Conservation (phyloP, 2,113 vertebrate genomes). For the Trichechus manatus region DNA sequence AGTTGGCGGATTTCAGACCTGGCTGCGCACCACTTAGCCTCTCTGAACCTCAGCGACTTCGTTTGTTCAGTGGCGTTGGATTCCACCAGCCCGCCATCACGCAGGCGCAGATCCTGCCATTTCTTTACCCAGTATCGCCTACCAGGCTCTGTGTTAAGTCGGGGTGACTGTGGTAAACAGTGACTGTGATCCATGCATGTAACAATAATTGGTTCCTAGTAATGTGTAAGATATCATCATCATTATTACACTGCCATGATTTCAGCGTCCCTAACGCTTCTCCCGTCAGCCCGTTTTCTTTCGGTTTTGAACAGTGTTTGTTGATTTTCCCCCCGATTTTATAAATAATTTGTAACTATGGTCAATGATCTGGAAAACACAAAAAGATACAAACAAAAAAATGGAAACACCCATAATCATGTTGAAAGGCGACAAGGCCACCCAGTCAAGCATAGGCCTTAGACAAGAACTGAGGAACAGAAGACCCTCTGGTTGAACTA, state of each 20-base stretch:
- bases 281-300: constrained; percentile 19
- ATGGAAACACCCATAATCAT: not conserved
- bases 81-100: constrained; percentile 19
- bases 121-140: not conserved
- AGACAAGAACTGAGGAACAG: not conserved
- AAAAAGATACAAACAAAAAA: not conserved
- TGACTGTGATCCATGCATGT: not conserved
- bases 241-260: not conserved
- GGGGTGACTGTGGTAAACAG: not conserved
- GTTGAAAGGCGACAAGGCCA: not conserved
- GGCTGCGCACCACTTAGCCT: not conserved
- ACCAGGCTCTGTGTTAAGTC: not conserved
- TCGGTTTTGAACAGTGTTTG: constrained; percentile 23
- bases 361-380: constrained; percentile 20
- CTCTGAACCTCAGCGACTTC: constrained; percentile 46
- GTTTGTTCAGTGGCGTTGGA: not conserved
- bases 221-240: not conserved
- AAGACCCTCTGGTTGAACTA: not conserved
- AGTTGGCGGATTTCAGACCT: constrained; percentile 17
- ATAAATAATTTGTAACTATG: constrained; percentile 8
- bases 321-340: not conserved
- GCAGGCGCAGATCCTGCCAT: not conserved
- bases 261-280: not conserved
- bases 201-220: not conserved
- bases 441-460: not conserved